These are phyloP conservation scores for Cancer borealis DNA, from an alignment of 2,888 invertebrate genomes.

Conservation along the genomic window DNA sequence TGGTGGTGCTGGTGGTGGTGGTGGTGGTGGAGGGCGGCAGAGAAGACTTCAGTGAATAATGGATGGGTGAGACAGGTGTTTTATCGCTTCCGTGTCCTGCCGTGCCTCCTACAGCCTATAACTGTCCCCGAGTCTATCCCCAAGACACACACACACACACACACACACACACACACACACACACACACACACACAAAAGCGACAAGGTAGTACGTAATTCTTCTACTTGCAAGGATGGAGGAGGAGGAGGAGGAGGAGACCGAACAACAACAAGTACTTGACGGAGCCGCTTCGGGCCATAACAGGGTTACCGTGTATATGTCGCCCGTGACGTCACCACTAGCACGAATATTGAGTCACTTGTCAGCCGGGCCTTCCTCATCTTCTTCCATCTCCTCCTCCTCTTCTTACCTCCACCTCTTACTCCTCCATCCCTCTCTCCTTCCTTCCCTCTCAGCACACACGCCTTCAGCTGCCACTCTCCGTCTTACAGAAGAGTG, in stretches of 20 bases:
- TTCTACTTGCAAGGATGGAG: slow-evolving; percentile 3
- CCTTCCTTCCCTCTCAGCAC: background rate
- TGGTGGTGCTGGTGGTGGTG: background rate
- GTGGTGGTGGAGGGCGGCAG: background rate
- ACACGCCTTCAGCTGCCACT: slow-evolving; percentile 23
- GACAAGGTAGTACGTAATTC: slow-evolving; percentile 9
- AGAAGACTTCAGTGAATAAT: background rate
- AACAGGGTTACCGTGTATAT: background rate
- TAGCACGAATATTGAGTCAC: slow-evolving; percentile 17
- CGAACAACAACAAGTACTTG: slow-evolving; percentile 7
- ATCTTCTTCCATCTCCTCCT: background rate
- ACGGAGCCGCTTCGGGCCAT: background rate
- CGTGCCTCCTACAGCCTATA: background rate
- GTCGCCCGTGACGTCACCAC: slow-evolving; percentile 21
- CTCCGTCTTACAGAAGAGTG: slow-evolving; percentile 2
- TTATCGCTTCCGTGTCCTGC: slow-evolving; percentile 12
- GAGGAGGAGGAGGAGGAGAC: slow-evolving; percentile 49
- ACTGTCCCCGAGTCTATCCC: slow-evolving; percentile 1
- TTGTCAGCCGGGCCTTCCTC: slow-evolving; percentile 17
- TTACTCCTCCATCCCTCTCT: background rate
- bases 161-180: background rate
- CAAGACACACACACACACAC: background rate
- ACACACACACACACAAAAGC: background rate
- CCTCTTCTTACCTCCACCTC: background rate
- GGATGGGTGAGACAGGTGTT: slow-evolving; percentile 16